Evolutionary conservation across 2,797 vertebrate genomes (phyloP).

Genomic region (Semaprochilodus insignis): DNA sequence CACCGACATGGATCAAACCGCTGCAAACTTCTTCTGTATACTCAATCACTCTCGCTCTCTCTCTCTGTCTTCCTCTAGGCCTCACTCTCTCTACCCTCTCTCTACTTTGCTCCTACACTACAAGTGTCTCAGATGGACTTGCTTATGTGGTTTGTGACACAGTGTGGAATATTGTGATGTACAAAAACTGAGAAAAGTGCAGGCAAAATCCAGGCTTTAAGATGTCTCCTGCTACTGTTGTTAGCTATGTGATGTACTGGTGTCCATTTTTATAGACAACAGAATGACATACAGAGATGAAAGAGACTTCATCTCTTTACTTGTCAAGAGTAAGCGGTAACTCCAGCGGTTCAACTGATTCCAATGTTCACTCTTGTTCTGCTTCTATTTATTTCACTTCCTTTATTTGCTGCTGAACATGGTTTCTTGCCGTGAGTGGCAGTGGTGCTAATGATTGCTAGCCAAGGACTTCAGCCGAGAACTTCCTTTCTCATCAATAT

Average conservation of each 20-base stretch:
- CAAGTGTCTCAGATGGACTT: neutral
- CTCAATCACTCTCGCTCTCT: slow-evolving; percentile 46
- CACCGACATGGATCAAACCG: slow-evolving; percentile 61
- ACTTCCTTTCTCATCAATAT: too few relatives aligned
- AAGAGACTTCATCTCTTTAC: too few relatives aligned
- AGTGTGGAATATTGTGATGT: neutral
- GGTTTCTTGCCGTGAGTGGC: too few relatives aligned
- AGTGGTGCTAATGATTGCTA: too few relatives aligned
- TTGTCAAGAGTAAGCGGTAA: too few relatives aligned
- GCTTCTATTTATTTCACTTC: too few relatives aligned
- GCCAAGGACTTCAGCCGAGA: too few relatives aligned
- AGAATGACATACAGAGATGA: neutral
- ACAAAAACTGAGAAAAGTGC: neutral
- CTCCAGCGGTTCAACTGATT: too few relatives aligned
- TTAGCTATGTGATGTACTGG: neutral
- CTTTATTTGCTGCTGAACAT: too few relatives aligned
- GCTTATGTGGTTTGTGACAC: neutral
- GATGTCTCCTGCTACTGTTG: neutral
- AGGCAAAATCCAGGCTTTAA: neutral
- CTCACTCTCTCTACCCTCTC: neutral
- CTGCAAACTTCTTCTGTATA: slow-evolving; percentile 61
- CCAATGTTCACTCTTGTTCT: too few relatives aligned
- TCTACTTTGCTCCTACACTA: slow-evolving; percentile 2
- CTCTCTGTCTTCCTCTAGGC: slow-evolving; percentile 34
- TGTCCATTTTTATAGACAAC: neutral